These are phyloP conservation scores for Platorchestia sp. DNA, from an alignment of 1,140 invertebrate genomes.

Conservation along the genomic window DNA sequence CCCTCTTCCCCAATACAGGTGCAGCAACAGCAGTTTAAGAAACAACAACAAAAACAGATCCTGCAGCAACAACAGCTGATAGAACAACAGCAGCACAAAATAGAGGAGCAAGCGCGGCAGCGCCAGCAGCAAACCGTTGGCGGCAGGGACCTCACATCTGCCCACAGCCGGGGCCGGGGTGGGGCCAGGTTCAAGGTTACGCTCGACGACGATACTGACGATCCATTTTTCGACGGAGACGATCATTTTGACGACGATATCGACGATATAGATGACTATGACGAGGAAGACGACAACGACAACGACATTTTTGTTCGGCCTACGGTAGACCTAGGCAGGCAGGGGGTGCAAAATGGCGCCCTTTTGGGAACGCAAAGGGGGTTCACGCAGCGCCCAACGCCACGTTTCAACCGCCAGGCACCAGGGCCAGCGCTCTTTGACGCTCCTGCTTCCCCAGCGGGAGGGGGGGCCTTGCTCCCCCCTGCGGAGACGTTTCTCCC, in stretches of 20 bases:
- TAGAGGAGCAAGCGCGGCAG: neutral
- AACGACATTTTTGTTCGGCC: too few relatives aligned
- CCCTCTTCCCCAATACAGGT: too few relatives aligned
- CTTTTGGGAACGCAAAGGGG: too few relatives aligned
- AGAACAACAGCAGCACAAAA: neutral
- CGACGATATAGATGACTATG: neutral
- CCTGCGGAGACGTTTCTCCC: neutral
- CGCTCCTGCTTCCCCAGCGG: neutral
- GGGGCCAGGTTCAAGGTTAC: neutral
- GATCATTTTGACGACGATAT: neutral
- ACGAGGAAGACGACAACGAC: neutral
- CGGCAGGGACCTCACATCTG: neutral
- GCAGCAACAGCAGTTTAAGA: conserved; percentile 24
- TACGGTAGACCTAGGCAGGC: too few relatives aligned
- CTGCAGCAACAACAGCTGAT: conserved; percentile 25
- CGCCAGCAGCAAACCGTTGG: neutral
- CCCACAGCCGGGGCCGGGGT: neutral
- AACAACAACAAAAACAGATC: conserved; percentile 8
- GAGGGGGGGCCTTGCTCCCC: neutral
- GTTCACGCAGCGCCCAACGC: neutral
- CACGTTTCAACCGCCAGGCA: neutral
- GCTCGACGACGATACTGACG: neutral
- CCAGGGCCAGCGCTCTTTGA: neutral
- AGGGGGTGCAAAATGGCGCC: too few relatives aligned
- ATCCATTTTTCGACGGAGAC: neutral